These are phyloP conservation scores for Nasonia longicornis DNA, from an alignment of 1,140 invertebrate species.

Conservation along the genomic window DNA sequence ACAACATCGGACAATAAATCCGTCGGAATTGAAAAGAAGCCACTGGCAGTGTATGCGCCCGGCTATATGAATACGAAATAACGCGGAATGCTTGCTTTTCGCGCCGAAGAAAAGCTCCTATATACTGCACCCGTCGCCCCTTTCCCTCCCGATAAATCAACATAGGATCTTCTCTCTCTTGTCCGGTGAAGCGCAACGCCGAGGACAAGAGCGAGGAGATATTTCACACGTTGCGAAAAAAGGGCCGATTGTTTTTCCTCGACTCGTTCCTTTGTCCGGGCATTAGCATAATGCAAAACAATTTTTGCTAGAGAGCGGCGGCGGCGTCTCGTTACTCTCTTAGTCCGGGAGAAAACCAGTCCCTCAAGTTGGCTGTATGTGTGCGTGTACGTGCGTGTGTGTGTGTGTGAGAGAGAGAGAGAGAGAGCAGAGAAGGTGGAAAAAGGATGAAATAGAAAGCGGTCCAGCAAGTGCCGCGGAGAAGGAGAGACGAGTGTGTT, in stretches of 20 bases:
- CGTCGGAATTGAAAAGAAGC: too few relatives aligned
- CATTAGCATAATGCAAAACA: conserved; percentile 48
- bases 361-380: not conserved
- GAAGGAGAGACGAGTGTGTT: conserved; percentile 9
- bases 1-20: too few relatives aligned
- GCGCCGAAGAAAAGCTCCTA: conserved; percentile 9
- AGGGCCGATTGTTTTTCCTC: conserved; percentile 45
- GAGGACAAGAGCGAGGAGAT: not conserved
- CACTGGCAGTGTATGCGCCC: not conserved
- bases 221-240: conserved; percentile 41
- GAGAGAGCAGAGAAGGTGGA: conserved; percentile 48
- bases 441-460: conserved; percentile 59
- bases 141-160: conserved; percentile 25
- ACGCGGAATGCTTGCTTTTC: conserved; percentile 8
- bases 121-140: not conserved
- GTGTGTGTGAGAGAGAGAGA: conserved; percentile 14
- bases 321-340: not conserved
- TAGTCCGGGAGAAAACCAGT: conserved; percentile 15
- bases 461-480: conserved; percentile 64
- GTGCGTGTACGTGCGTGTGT: not conserved
- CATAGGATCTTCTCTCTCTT: not conserved
- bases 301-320: conserved; percentile 23
- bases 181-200: not conserved
- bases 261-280: conserved; percentile 43
- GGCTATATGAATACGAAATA: conserved; percentile 26